Evolutionary conservation across 2,113 vertebrate genomes (phyloP), one percentile per base, ranked within the genome.

Genomic region (Ceyx margarethae): DNA sequence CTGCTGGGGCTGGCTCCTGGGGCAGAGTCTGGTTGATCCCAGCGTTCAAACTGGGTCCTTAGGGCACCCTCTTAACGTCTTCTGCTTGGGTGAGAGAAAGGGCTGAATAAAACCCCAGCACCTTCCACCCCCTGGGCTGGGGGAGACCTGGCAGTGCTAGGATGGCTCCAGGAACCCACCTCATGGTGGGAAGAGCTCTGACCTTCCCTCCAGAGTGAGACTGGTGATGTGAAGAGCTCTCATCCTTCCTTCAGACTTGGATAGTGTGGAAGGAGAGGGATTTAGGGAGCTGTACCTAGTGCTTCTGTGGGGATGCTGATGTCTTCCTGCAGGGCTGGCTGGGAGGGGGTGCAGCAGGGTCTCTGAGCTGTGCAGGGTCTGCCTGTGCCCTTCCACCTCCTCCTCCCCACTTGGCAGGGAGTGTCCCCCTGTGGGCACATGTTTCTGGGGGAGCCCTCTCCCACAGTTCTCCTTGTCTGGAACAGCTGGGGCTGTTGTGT

Each of bases 391-490:
- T 40, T 53, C 35, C 20, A n/a, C 33, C 23, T 72, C 15, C 31
- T 69, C 9, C 50, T 28, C 61, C 26, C 35, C 62, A 26, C 53
- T 66, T 15, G 3, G 10, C 20, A 16, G n/a, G 7, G 16, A 33
- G 9, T 6, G 1, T 26, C 50, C 33, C 0, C 0, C 26, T 3
- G 31, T 10, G 33, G 37, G 21, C 35, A 7, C 0, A 0, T 62
- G 80, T 48, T 78, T 62, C 10, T 74, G 82, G 56, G 8, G 6
- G 28, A 75, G 57, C 46, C 17, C 1, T 18, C 6, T n/a, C 14
- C 57, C 8, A 1, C 11, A 20, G 11, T 43, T 31, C 53, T 42
- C 19, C 56, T 58, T 15, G n/a, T 18, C 26, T 40, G 28, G 15
- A 50, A 9, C 53, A 57, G 3, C 19, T 23, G 40, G 11, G 6